Evolutionary conservation across 2,113 vertebrate genomes (phyloP).

Genomic region (Ophthalmolycus amberensis): DNA sequence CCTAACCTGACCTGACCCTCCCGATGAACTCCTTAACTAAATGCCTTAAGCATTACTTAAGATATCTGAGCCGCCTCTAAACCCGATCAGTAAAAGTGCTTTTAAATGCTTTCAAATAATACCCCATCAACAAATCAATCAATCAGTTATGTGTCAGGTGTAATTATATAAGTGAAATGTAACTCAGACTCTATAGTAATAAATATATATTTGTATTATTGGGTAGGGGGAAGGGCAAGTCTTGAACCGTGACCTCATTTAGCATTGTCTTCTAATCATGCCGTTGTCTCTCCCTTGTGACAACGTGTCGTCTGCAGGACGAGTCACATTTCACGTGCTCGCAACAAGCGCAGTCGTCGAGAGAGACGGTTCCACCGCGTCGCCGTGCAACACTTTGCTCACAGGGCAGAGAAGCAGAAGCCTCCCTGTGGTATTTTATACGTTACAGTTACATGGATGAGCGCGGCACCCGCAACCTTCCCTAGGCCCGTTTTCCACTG

Average conservation of each 20-base stretch:
- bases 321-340: not conserved
- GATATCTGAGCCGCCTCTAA: not conserved
- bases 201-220: not conserved
- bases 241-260: not conserved
- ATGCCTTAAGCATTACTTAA: not conserved
- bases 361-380: constrained; percentile 11
- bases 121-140: not conserved
- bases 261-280: not conserved
- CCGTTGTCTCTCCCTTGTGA: not conserved
- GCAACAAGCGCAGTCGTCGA: not conserved
- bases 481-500: constrained; percentile 67
- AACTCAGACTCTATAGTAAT: not conserved
- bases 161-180: not conserved
- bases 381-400: not conserved
- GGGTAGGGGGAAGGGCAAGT: not conserved
- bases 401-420: constrained; percentile 44
- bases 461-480: constrained; percentile 68
- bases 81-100: not conserved
- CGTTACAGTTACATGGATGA: constrained; percentile 75
- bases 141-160: not conserved
- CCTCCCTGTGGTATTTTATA: constrained; percentile 61
- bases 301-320: not conserved
- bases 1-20: constrained; percentile 37
- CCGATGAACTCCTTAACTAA: not conserved
- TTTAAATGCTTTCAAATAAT: not conserved